Evolutionary conservation across 2,888 invertebrate species (phyloP), one percentile per base, ranked within the genome.

Genomic region (Luffia ferchaultella): DNA sequence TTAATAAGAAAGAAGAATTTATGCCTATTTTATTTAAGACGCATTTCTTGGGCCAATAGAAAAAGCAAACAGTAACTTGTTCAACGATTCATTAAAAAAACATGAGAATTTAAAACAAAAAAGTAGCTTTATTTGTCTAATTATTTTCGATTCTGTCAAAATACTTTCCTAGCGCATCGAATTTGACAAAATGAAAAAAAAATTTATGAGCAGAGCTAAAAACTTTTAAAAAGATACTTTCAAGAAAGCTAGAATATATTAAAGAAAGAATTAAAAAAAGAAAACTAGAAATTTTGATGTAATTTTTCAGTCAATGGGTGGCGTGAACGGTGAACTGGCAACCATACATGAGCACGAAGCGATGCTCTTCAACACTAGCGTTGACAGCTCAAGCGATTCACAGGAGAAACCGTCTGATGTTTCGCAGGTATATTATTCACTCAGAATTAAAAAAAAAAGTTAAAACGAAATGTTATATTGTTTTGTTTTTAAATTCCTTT

Each of bases 261-360:
- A n/a, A n/a, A n/a, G n/a, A n/a, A n/a, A n/a, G n/a, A n/a, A n/a
- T n/a, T n/a, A n/a, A n/a, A n/a, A n/a, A n/a, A n/a, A n/a, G n/a
- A n/a, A n/a, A n/a, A n/a, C n/a, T n/a, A n/a, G n/a, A 30, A 30
- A 30, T 12, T 30, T 30, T 30, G 3, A 30, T 30, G 12, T 30
- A 30, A 30, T 7, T 12, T 3, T 30, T 30, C 30, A 30, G 30
- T 30, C 30, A 3, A 30, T 30, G 30, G 30, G 30, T 12, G 30
- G 30, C 12, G 12, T 30, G 30, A 82, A 79, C 51, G 88, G 90
- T 5, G 96, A 97, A 69, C 76, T 97, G 62, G 95, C 95, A 42
- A 96, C 97, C n/a, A 97, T 97, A 55, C 87, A 94, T 63, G 97
- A 97, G 67, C 93, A 96, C 66, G 95, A 95, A 71, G 88, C 96